These are phyloP conservation scores for Platygyra sinensis DNA, from an alignment of 64 coral and sea anemone species.

Conservation along the genomic window DNA sequence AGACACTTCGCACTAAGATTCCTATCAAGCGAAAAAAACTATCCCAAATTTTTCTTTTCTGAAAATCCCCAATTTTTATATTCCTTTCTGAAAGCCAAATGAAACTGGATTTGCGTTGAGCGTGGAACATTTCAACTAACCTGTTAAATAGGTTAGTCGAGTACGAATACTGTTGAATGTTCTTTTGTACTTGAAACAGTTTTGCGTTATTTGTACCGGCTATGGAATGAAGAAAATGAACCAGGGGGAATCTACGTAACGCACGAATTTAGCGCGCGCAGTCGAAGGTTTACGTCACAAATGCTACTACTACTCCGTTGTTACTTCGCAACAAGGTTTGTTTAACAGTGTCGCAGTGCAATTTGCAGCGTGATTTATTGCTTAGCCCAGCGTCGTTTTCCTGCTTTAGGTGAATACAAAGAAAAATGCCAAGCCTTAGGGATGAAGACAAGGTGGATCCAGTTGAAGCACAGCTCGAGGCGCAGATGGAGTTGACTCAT, in stretches of 20 bases:
- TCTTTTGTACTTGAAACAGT: too few species aligned
- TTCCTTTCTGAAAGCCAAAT: too few species aligned
- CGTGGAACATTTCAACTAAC: too few species aligned
- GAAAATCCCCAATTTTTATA: too few species aligned
- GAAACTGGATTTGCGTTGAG: too few species aligned
- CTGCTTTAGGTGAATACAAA: not conserved
- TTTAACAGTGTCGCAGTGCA: not conserved
- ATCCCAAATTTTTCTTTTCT: too few species aligned
- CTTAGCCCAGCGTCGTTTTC: not conserved
- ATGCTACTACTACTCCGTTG: not conserved
- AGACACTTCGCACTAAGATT: too few species aligned
- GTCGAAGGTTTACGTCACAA: not conserved
- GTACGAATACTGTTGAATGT: too few species aligned
- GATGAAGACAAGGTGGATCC: slow-evolving; percentile 91
- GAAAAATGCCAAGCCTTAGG: slow-evolving; percentile 47
- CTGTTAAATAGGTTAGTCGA: too few species aligned
- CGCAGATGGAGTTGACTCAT: slow-evolving; percentile 74
- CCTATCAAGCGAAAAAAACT: too few species aligned
- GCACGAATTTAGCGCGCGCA: not conserved
- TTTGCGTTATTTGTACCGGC: too few species aligned
- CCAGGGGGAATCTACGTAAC: not conserved
- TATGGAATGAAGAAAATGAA: too few species aligned
- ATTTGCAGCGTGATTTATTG: not conserved
- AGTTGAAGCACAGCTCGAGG: slow-evolving; percentile 78
- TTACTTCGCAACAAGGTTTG: slow-evolving; percentile 8